Base-by-base conservation (phyloP, 23 tunicate genomes). In the Halocynthia aurantium region DNA sequence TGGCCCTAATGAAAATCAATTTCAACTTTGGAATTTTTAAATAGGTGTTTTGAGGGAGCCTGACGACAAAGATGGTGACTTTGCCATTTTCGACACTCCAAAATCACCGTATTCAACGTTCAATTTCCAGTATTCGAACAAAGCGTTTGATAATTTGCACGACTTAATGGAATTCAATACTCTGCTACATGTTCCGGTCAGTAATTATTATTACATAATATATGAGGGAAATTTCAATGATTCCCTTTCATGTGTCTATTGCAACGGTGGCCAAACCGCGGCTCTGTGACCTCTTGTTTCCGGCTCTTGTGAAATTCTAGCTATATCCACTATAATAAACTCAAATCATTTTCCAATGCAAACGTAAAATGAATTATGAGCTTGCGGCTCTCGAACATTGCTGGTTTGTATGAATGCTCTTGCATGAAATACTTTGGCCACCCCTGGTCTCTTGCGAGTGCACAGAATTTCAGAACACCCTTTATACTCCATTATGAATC, bases 71-170 rank as follows among this genome's bases (percentile, higher is more conserved):
- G 78, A 85, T 8, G 99, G 87, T 17, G 90, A 94, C 51, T 94
- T 94, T 62, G 62, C 55, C 52, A 82, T 94, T n/a, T 94, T 83
- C 57, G 94, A 93, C 64, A 61, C 51, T 61, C 91, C 95, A 19
- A 81, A 90, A 84, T 81, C 83, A 72, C 90, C 94, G 0, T 94
- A 94, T 53, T 94, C 99, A 10, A 94, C 99, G 11, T 94, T 84
- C 80, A 88, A 94, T 71, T 94, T 94, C 69, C 94, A 90, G 57
- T 94, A 94, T 69, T 71, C 84, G 44, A 79, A 94, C 62, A 78
- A 93, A 55, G 98, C 87, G 10, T 94, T 94, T 77, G 96, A 94
- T 57, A 67, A 78, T n/a, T 78, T 94, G 56, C 90, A 88, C 73
- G 77, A 84, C 40, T 61, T 94, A 61, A 77, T 94, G 84, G 95